These are phyloP conservation scores for Leptinotarsa defecta DNA, from an alignment of 1,140 invertebrate genomes.

Conservation along the genomic window DNA sequence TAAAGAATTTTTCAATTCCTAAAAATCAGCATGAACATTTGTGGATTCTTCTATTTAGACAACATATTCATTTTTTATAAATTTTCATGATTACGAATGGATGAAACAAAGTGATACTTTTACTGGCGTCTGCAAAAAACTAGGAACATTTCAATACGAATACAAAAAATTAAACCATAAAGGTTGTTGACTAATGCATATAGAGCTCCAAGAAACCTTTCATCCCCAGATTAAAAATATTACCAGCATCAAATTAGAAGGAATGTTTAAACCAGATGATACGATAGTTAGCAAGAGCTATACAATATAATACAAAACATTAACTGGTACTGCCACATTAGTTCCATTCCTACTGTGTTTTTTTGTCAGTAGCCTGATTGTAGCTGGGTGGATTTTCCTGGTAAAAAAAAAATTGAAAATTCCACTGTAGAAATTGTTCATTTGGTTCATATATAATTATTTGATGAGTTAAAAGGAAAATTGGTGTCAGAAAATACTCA, in stretches of 20 bases:
- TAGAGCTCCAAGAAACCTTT: too few species aligned
- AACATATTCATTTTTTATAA: too few species aligned
- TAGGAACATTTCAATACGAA: too few species aligned
- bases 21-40: too few species aligned
- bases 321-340: neutral
- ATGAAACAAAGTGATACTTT: too few species aligned
- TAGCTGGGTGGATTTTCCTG: slow-evolving; percentile 79
- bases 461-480: neutral
- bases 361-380: slow-evolving; percentile 65
- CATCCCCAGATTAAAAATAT: too few species aligned
- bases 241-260: neutral
- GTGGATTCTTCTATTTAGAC: too few species aligned
- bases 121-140: too few species aligned
- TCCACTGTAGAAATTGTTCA: slow-evolving; percentile 8
- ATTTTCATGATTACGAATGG: too few species aligned
- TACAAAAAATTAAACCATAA: too few species aligned
- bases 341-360: slow-evolving; percentile 56
- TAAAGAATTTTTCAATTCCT: too few species aligned
- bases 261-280: neutral
- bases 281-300: neutral
- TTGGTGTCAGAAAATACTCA: slow-evolving; percentile 59
- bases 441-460: neutral
- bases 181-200: too few species aligned
- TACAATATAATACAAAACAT: neutral
- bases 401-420: slow-evolving; percentile 44